A percentile compares a stretch with the other conserved stretches of the same genome.
phyloP scores from a whole-genome alignment of 2,797 vertebrate genomes.

The Smutsia gigantea region DNA sequence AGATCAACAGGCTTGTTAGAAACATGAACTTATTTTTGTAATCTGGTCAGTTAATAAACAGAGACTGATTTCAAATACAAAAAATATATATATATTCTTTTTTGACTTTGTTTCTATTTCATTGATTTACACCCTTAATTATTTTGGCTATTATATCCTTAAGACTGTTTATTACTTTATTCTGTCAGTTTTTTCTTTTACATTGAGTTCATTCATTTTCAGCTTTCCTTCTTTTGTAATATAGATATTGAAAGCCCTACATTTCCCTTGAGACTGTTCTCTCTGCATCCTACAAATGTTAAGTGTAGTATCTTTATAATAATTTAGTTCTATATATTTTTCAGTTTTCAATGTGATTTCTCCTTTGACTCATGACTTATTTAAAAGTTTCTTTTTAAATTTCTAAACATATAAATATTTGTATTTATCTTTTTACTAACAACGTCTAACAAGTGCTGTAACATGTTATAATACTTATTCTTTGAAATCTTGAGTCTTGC shows the following conservation, averaged over 20 bases:
- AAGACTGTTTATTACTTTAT: not conserved
- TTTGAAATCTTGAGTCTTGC: not conserved
- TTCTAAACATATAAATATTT: not conserved
- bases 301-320: not conserved
- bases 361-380: not conserved
- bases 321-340: not conserved
- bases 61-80: constrained; percentile 56
- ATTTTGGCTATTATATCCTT: not conserved
- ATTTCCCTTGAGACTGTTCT: not conserved
- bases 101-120: not conserved
- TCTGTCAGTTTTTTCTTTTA: not conserved
- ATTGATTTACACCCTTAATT: not conserved
- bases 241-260: not conserved
- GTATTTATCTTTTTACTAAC: not conserved
- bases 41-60: constrained; percentile 85
- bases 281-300: not conserved
- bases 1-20: constrained; percentile 98
- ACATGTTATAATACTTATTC: not conserved
- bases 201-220: not conserved
- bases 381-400: not conserved
- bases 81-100: not conserved
- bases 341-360: not conserved
- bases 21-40: constrained; percentile 93
- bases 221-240: not conserved
- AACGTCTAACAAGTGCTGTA: not conserved